These are phyloP conservation scores for Aurelia coerulea DNA, from an alignment of 30 jellyfish, hydroid and myxozoan genomes.

Conservation along the genomic window DNA sequence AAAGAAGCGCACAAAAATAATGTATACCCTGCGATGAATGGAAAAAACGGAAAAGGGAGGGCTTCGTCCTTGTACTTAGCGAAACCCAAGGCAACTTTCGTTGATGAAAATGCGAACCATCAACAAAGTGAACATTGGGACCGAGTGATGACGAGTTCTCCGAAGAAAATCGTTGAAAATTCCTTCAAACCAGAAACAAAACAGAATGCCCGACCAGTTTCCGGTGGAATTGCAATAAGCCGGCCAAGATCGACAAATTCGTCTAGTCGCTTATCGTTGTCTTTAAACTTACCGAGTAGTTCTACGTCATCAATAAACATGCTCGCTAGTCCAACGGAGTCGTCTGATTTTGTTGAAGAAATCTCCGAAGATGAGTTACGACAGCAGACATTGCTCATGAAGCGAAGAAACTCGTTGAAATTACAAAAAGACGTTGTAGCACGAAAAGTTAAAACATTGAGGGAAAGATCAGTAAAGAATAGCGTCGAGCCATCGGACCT, in stretches of 20 bases:
- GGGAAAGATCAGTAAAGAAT: slow-evolving; percentile 24
- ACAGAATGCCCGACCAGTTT: neutral
- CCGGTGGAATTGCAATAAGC: neutral
- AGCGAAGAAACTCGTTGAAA: slow-evolving; percentile 59
- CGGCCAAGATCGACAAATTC: neutral
- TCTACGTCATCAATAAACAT: neutral
- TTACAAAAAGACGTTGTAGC: slow-evolving; percentile 32
- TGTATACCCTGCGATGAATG: slow-evolving; percentile 39
- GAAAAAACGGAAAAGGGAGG: slow-evolving; percentile 13
- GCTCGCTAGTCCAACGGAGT: neutral
- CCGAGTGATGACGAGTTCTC: slow-evolving; percentile 18
- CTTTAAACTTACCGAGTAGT: neutral
- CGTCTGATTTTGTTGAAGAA: neutral
- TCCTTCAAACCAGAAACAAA: neutral
- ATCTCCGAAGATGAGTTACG: slow-evolving; percentile 24
- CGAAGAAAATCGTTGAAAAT: slow-evolving; percentile 4
- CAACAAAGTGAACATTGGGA: slow-evolving; percentile 8
- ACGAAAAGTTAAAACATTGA: slow-evolving; percentile 33
- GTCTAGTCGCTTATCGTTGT: slow-evolving; percentile 6
- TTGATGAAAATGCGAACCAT: slow-evolving; percentile 39
- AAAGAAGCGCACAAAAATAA: slow-evolving; percentile 68
- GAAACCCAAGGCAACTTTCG: neutral
- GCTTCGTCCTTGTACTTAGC: slow-evolving; percentile 4
- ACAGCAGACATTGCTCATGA: slow-evolving; percentile 59
- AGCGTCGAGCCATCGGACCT: slow-evolving; percentile 17